These are phyloP conservation scores for Chrysolina americana DNA, from an alignment of 2,888 invertebrate genomes.

Conservation along the genomic window DNA sequence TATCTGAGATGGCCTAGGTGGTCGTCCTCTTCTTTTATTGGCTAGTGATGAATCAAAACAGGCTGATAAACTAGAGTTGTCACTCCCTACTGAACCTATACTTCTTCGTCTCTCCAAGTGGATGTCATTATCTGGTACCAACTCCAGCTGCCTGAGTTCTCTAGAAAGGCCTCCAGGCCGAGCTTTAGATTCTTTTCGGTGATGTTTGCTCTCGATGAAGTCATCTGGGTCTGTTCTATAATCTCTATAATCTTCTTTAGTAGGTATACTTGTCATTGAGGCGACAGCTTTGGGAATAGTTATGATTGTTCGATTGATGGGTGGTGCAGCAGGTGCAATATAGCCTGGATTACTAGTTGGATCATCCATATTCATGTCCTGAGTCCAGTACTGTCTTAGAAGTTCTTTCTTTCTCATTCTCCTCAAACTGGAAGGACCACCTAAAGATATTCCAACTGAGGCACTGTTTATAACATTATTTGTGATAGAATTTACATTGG, in stretches of 20 bases:
- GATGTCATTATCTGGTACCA: conserved; percentile 74
- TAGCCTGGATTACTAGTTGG: conserved; percentile 74
- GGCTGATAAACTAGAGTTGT: conserved; percentile 63
- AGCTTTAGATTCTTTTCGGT: conserved; percentile 73
- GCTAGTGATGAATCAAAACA: conserved; percentile 55
- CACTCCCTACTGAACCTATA: conserved; percentile 67
- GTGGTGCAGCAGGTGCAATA: conserved; percentile 74
- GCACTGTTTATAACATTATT: conserved; percentile 62
- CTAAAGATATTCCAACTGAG: conserved; percentile 59
- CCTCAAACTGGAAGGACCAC: conserved; percentile 83
- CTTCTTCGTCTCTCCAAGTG: conserved; percentile 71
- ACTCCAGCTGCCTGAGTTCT: conserved; percentile 77
- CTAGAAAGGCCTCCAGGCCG: conserved; percentile 72
- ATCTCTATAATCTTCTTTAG: conserved; percentile 86
- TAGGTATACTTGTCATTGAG: conserved; percentile 89
- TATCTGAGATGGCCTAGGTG: conserved; percentile 63
- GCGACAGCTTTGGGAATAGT: conserved; percentile 92
- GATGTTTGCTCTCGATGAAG: conserved; percentile 79
- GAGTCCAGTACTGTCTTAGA: conserved; percentile 87
- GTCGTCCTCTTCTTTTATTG: conserved; percentile 67
- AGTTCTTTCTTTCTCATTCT: conserved; percentile 93
- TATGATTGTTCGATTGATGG: conserved; percentile 79
- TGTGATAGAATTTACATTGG: conserved; percentile 69
- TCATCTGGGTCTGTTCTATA: conserved; percentile 66
- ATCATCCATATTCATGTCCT: conserved; percentile 89